Conservation (phyloP, 2,888 invertebrate genomes). For the Calliscelio sp. region DNA sequence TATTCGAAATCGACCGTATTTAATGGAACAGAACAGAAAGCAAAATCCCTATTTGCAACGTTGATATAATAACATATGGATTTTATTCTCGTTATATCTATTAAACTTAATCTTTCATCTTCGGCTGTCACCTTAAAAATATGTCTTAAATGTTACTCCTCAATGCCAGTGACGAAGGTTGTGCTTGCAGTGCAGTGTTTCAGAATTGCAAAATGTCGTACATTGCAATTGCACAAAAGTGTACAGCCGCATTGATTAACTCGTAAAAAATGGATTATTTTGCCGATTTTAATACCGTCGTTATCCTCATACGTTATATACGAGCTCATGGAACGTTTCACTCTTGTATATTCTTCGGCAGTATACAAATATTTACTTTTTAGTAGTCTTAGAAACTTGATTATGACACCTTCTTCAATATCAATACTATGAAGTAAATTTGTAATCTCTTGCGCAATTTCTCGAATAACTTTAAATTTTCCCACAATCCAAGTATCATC, state of each 20-base stretch:
- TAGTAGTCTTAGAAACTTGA: conserved; percentile 50
- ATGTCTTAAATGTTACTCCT: not conserved
- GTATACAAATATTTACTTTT: conserved; percentile 57
- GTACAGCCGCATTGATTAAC: not conserved
- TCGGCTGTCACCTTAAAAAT: not conserved
- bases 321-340: not conserved
- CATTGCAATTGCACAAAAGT: conserved; percentile 10
- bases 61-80: not conserved
- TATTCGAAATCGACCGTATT: conserved; percentile 24
- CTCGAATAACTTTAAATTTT: conserved; percentile 1
- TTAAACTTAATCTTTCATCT: not conserved
- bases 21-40: conserved; percentile 3
- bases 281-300: conserved; percentile 2
- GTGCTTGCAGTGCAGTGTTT: conserved; percentile 4
- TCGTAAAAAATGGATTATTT: not conserved
- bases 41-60: not conserved
- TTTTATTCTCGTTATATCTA: not conserved
- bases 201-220: conserved; percentile 24
- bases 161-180: not conserved
- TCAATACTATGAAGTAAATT: conserved; percentile 7
- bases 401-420: not conserved
- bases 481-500: conserved; percentile 45
- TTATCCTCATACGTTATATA: not conserved
- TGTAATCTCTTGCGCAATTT: not conserved
- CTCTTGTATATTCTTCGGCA: conserved; percentile 8